A percentile compares a stretch with the other conserved stretches of the same genome.
phyloP scores from a whole-genome alignment of 2,797 vertebrate species.

The Darevskia nairensis region DNA sequence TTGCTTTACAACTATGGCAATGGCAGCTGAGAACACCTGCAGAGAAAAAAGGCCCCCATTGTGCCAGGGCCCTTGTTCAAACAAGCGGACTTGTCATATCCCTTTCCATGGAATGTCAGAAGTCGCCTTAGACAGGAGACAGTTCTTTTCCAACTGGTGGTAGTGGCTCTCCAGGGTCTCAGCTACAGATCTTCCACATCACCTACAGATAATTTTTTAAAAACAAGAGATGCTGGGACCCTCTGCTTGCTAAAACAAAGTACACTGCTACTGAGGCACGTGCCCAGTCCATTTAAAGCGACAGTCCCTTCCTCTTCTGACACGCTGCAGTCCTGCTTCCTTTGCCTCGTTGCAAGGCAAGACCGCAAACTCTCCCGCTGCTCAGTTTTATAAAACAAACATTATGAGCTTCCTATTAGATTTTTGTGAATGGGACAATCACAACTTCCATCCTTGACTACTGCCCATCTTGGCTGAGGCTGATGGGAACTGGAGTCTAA shows the following conservation, averaged over 20 bases:
- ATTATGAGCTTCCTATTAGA: no score
- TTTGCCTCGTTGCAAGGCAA: no score
- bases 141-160: not conserved
- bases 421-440: no score
- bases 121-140: no score
- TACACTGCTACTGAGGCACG: not conserved
- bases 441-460: no score
- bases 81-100: not conserved
- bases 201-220: not conserved
- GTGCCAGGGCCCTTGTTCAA: not conserved
- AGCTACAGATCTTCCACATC: not conserved
- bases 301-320: no score
- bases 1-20: not conserved
- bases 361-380: no score
- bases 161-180: not conserved
- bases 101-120: not conserved
- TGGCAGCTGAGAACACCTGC: not conserved
- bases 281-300: not conserved
- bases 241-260: not conserved
- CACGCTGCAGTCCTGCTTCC: no score
- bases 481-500: not conserved
- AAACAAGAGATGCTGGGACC: not conserved
- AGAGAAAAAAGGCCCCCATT: not conserved
- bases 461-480: not conserved
- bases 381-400: no score